These are phyloP conservation scores for Callimorpha dominula DNA, from an alignment of 2,888 invertebrate species.

Conservation along the genomic window DNA sequence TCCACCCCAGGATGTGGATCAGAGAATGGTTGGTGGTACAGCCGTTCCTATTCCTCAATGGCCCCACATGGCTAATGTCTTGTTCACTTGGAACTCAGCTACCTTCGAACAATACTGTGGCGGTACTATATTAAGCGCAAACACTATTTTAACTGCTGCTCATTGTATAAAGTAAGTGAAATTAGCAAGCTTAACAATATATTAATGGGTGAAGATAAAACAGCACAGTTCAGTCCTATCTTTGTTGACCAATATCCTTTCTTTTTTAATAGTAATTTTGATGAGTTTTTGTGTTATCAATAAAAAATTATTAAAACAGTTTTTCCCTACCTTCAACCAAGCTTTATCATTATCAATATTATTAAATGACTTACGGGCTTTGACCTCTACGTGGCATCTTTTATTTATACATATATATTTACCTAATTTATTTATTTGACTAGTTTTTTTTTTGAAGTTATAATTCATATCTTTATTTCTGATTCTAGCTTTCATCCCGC, in stretches of 20 bases:
- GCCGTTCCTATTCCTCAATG: neutral
- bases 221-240: neutral
- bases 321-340: too few species aligned
- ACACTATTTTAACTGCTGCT: constrained; percentile 1
- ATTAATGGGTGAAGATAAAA: too few species aligned
- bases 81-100: constrained; percentile 12
- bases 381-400: too few species aligned
- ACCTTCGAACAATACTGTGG: constrained; percentile 17
- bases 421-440: too few species aligned
- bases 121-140: neutral
- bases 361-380: too few species aligned
- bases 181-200: neutral
- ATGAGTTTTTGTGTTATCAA: too few species aligned
- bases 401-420: too few species aligned
- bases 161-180: constrained; percentile 9
- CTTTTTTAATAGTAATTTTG: neutral
- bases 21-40: constrained; percentile 6
- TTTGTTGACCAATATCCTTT: neutral
- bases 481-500: constrained; percentile 8
- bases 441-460: too few species aligned
- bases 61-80: constrained; percentile 6
- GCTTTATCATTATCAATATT: too few species aligned
- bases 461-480: too few species aligned
- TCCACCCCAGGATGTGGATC: neutral
- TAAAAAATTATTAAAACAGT: neutral